Evolutionary conservation across 92 coral and sea anemone genomes (phyloP), one percentile per base, ranked within the genome.

Genomic region (Porites lobata): DNA sequence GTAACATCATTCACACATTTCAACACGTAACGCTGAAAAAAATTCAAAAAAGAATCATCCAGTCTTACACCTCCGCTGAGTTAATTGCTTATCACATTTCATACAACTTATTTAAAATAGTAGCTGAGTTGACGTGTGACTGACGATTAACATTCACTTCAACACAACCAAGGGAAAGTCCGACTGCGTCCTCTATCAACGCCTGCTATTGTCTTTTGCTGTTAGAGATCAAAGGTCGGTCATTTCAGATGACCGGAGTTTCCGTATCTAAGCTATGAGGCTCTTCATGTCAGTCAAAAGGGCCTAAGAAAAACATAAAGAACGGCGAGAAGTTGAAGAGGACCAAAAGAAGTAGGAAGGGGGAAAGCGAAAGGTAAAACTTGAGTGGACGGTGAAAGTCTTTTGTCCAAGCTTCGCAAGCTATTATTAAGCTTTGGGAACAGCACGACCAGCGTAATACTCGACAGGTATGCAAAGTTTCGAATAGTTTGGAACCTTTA

Each of bases 141-240:
- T 69, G 73, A 69, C 73, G 43, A 7, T 69, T 22, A 19, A 69
- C 73, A 69, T 69, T 24, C 43, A 22, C 73, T 69, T 69, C 43
- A 69, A 19, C 32, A 69, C 43, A 69, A 19, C 9, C 47, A 8
- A 22, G 6, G 32, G 73, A 8, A 8, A 65, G 9, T 65, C 70
- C 21, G 18, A 69, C 74, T 69, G 74, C 32, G 43, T 19, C 9
- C 11, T 69, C 74, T 69, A 22, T 69, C 43, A 69, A 69, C 52
- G 10, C 38, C 74, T 69, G 7, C 74, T 69, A 15, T 69, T 69
- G 74, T 21, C 74, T 69, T 69, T 69, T 8, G 32, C 38, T 69
- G 51, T 17, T 11, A 69, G 43, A 15, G 38, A 69, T 21, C 74
- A 69, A 69, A 69, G 74, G 32, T 19, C 51, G 74, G 74, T 69